Evolutionary conservation across 2,888 invertebrate species (phyloP), one percentile per base, ranked within the genome.

Genomic region (Spisula solida): DNA sequence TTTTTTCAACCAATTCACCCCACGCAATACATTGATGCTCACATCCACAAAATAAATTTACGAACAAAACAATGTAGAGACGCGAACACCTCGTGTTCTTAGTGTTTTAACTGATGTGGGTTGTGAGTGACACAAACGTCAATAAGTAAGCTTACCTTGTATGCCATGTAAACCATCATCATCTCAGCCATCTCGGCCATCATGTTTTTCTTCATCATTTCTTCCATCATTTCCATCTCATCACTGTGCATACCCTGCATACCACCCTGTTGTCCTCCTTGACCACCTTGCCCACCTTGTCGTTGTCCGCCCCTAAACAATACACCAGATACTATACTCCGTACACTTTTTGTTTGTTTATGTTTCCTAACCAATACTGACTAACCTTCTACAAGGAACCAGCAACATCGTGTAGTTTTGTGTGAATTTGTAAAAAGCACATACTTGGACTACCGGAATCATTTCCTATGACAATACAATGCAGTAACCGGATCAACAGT

Each of bases 171-270:
- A 0, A 56, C 47, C 81, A 70, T 66, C 51, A 88, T 51, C 88
- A 88, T 88, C 20, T 88, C 81, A 16, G 66, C 84, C 81, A 84
- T 84, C 31, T 88, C 88, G 55, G 25, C 84, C 84, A 81, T 84
- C 83, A 88, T 88, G 34, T 75, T 81, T 55, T 81, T n/a, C 51
- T 81, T 88, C 88, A 88, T 83, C 70, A 84, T 55, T 20, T 81
- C 83, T 31, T 82, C 87, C n/a, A 87, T n/a, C 48, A 56, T 31
- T 48, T 80, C 81, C 48, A 87, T 81, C 66, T 83, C 80, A 8
- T 87, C 79, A 83, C n/a, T 0, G 60, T 20, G 31, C 81, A 81
- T 81, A 16, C 48, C 79, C 41, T 25, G 20, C 16, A 34, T 41
- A 80, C 80, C 47, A 8, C 18, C 18, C 18, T 47, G 25, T 10